Base-by-base conservation (phyloP, 2,797 vertebrate genomes). In the Polyboroides typus region DNA sequence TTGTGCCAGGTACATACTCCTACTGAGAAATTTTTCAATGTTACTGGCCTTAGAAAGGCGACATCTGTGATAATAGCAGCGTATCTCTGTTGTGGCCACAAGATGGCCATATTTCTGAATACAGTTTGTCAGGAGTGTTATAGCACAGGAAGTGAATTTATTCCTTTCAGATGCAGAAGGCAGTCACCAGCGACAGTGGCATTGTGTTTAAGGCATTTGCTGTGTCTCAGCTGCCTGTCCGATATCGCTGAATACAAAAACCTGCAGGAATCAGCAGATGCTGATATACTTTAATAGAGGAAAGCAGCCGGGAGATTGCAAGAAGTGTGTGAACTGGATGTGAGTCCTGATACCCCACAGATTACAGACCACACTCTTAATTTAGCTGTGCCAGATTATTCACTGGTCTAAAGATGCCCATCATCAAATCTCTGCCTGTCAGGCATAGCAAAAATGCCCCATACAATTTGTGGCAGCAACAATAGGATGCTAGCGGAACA, bases 51-150 rank as follows among this genome's bases (percentile, higher is more conserved):
- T 42, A 17, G 68, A 50, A 62, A 92, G 50, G 38, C 19, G 15
- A 1, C 8, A 1, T 36, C n/a, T 9, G 78, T 26, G 78, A 5
- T 26, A 40, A 38, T 0, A 62, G 88, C 60, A 33, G 89, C 82
- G 10, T n/a, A 11, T 87, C 66, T 29, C 50, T 40, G 12, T 3
- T 40, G 33, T 4, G 48, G 90, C 97, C 97, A 93, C 97, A 87
- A 94, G 96, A 93, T 83, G 97, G 97, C 97, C n/a, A 29, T 22
- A 4, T 50, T 27, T 59, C 81, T 47, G 95, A 91, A 10, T 1
- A 14, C n/a, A 59, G 40, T 50, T 31, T 4, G 20, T 4, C 58
- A 2, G 73, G 21, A 71, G 25, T 1, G 12, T 16, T 70, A 6
- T 1, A 11, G 58, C 66, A 1, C 68, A 19, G 74, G 45, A 42